phyloP scores from a whole-genome alignment of 2,113 vertebrate genomes.

The Lepidothrix coronata region DNA sequence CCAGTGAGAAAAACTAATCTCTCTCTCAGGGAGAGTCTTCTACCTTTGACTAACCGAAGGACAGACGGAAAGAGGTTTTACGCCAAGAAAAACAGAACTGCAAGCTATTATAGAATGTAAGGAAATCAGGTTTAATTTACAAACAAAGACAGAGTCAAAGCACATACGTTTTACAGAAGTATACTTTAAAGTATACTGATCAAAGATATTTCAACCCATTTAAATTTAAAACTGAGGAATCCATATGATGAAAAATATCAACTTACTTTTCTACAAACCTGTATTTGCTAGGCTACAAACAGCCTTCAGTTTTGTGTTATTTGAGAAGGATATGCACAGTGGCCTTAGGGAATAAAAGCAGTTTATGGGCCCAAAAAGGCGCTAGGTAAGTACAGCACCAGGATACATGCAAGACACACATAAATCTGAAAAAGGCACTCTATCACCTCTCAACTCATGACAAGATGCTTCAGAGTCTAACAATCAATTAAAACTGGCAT shows the following conservation, averaged over 20 bases:
- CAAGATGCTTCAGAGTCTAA: not conserved
- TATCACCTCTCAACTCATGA: not conserved
- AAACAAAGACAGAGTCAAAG: slow-evolving; percentile 45
- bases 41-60: slow-evolving; percentile 64
- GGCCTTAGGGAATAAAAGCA: not conserved
- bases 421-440: not conserved
- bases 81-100: slow-evolving; percentile 70
- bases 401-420: not conserved
- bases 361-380: not conserved
- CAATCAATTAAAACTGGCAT: not conserved
- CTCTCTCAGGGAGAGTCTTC: slow-evolving; percentile 50
- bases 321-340: not conserved
- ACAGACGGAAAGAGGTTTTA: slow-evolving; percentile 23
- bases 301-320: not conserved
- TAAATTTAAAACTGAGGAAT: not conserved
- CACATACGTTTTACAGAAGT: not conserved
- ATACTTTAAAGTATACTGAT: not conserved
- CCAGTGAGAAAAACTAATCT: slow-evolving; percentile 73
- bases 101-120: slow-evolving; percentile 45
- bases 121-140: slow-evolving; percentile 61
- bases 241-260: not conserved
- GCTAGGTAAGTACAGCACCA: not conserved
- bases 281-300: not conserved
- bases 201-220: not conserved
- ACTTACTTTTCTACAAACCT: not conserved